These are phyloP conservation scores for Octomys mimax DNA, from an alignment of 2,797 vertebrate genomes.

Conservation along the genomic window DNA sequence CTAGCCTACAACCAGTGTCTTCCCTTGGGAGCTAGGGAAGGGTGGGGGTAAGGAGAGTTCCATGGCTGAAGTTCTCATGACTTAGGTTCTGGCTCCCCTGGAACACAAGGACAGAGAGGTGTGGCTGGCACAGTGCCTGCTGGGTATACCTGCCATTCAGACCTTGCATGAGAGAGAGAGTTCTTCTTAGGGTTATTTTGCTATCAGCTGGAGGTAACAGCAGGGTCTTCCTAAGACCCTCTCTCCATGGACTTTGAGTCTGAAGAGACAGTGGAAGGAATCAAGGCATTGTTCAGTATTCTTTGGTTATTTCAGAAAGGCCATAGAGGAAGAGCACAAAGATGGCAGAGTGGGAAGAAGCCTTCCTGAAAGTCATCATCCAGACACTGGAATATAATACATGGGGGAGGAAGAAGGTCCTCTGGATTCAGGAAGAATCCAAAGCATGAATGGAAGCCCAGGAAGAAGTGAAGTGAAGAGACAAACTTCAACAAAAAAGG, in stretches of 20 bases:
- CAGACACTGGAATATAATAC: too few relatives aligned
- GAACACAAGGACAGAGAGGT: not conserved
- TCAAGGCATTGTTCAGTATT: not conserved
- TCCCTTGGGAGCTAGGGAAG: not conserved
- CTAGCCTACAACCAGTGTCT: not conserved
- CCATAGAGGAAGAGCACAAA: too few relatives aligned
- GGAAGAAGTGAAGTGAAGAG: too few relatives aligned
- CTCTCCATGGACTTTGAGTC: not conserved
- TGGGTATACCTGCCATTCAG: not conserved
- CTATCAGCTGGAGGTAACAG: not conserved
- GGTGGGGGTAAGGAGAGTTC: not conserved
- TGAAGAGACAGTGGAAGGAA: not conserved
- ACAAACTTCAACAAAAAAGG: too few relatives aligned
- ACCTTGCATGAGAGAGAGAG: too few relatives aligned
- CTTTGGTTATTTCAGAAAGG: slow-evolving; percentile 18
- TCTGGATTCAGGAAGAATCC: too few relatives aligned
- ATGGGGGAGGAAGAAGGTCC: too few relatives aligned
- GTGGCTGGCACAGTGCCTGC: not conserved
- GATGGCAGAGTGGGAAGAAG: too few relatives aligned
- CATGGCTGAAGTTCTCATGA: not conserved
- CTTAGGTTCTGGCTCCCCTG: not conserved
- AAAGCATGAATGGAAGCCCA: too few relatives aligned
- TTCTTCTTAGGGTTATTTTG: not conserved
- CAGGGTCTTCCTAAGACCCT: not conserved
- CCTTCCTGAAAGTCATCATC: too few relatives aligned